A percentile compares a stretch with the other conserved stretches of the same genome.
phyloP scores from a whole-genome alignment of 2,113 vertebrate species.

The Xenopus laevis region DNA sequence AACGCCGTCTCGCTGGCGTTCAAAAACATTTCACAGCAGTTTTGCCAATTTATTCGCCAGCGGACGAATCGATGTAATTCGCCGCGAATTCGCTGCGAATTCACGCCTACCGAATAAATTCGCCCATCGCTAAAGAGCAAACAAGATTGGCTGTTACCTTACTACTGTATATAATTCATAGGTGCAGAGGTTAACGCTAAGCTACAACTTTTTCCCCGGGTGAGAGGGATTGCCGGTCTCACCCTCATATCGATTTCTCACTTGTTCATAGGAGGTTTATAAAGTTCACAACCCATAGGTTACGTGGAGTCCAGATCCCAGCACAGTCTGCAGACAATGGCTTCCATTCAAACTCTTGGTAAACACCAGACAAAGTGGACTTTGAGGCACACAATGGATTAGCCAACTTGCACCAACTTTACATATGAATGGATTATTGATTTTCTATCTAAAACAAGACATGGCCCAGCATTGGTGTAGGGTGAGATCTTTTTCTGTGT shows the following conservation, averaged over 20 bases:
- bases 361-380: constrained; percentile 10
- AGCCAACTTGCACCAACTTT: constrained; percentile 8
- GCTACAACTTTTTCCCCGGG: no score
- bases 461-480: not conserved
- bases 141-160: no score
- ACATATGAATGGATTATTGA: constrained; percentile 38
- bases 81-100: no score
- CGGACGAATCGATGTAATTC: no score
- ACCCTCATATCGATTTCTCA: not conserved
- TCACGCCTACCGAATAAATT: no score
- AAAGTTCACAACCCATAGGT: constrained; percentile 16
- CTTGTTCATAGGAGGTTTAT: constrained; percentile 14
- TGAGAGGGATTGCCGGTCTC: not conserved
- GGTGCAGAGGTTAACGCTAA: no score
- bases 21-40: no score
- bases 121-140: no score
- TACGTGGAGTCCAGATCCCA: not conserved
- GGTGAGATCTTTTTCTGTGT: no score
- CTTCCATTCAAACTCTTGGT: constrained; percentile 1
- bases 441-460: constrained; percentile 19
- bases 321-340: constrained; percentile 3
- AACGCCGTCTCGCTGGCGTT: no score
- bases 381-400: constrained; percentile 12
- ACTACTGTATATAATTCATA: no score
- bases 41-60: no score